Conservation (phyloP, 2,797 vertebrate genomes). For the Liasis olivaceus region DNA sequence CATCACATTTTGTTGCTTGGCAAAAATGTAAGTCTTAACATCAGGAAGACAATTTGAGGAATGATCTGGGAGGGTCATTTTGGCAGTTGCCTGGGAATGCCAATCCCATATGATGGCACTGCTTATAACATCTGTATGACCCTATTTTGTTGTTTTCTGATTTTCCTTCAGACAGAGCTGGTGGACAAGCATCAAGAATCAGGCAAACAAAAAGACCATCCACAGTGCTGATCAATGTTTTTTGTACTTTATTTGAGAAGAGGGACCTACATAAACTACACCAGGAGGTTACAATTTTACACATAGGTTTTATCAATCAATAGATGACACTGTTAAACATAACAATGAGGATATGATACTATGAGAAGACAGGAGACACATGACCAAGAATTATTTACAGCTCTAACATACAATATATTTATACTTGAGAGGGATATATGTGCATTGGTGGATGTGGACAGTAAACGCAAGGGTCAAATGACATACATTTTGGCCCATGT, state of each 20-base stretch:
- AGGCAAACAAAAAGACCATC: not conserved
- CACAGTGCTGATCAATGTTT: constrained; percentile 43
- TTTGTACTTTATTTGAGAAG: constrained; percentile 84
- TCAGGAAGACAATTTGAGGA: not conserved
- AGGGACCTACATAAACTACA: constrained; percentile 83
- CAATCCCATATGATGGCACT: not conserved
- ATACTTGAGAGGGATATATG: constrained; percentile 71
- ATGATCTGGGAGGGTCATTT: not conserved
- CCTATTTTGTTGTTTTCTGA: not conserved
- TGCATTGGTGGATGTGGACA: constrained; percentile 72
- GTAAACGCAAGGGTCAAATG: constrained; percentile 28
- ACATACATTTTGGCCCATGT: constrained; percentile 61
- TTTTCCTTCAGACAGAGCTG: not conserved
- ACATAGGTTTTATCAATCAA: constrained; percentile 74
- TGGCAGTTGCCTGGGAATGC: not conserved
- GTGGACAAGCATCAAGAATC: not conserved
- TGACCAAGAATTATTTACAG: constrained; percentile 81
- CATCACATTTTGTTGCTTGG: not conserved
- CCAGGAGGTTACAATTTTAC: constrained; percentile 79
- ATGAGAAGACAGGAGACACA: constrained; percentile 76
- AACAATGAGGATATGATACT: constrained; percentile 77
- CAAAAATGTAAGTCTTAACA: not conserved
- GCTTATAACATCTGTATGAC: not conserved
- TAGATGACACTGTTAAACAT: constrained; percentile 79
- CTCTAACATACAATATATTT: constrained; percentile 77